A percentile compares a stretch with the other conserved stretches of the same genome.
Evolutionary conservation across 2,888 invertebrate species (phyloP).

Genomic region (Limnephilus rhombicus): DNA sequence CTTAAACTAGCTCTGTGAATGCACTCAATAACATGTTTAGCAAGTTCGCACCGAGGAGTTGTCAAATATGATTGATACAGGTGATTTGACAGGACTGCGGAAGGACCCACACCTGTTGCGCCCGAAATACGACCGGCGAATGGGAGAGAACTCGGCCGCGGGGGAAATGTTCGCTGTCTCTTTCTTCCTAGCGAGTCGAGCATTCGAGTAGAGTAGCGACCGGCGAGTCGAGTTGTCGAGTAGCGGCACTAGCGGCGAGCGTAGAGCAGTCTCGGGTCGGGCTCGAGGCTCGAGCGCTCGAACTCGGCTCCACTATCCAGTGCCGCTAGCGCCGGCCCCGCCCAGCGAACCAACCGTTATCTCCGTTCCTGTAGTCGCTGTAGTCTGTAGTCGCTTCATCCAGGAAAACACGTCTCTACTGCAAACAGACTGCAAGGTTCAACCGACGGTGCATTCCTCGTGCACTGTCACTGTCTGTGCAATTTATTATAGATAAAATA

Average conservation of each 20-base stretch:
- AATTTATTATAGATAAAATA: not conserved
- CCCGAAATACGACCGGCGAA: constrained; percentile 61
- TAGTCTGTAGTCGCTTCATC: not conserved
- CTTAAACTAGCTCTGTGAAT: constrained; percentile 41
- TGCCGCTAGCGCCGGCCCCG: not conserved
- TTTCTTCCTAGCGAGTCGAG: constrained; percentile 45
- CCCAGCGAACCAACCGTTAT: not conserved
- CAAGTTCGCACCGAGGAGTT: constrained; percentile 43
- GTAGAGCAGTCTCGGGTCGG: not conserved
- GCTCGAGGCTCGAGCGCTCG: constrained; percentile 28
- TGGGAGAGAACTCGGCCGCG: constrained; percentile 33
- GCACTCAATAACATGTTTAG: constrained; percentile 58
- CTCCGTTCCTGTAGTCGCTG: not conserved
- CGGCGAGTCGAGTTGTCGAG: constrained; percentile 21
- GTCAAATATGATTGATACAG: constrained; percentile 56
- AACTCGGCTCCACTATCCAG: constrained; percentile 21
- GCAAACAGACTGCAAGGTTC: not conserved
- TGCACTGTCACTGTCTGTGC: not conserved
- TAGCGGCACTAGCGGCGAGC: constrained; percentile 6
- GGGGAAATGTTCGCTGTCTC: constrained; percentile 56
- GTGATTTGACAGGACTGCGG: constrained; percentile 54
- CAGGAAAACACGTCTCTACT: not conserved
- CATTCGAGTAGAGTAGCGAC: constrained; percentile 43
- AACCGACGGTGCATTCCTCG: not conserved
- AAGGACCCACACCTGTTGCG: constrained; percentile 60